Base-by-base conservation (phyloP, 64 coral and sea anemone genomes). In the Montipora foliosa region DNA sequence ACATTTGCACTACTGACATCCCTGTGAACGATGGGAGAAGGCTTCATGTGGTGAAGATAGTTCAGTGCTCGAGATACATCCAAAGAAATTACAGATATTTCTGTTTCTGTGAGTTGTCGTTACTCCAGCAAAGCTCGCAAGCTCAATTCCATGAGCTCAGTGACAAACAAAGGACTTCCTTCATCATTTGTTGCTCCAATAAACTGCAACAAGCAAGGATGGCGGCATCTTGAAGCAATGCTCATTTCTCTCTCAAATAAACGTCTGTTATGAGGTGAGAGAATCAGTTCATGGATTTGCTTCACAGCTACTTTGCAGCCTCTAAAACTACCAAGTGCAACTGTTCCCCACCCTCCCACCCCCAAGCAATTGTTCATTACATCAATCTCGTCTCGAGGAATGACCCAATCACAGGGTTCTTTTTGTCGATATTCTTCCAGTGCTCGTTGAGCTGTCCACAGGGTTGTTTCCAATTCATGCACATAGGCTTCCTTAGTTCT, bases 201-300 rank as follows among this genome's bases (percentile, higher is more conserved):
- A 52, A 88, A 88, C 82, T 95, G 94, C 52, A 95, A 58, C 6
- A 95, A 68, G 79, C 89, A 95, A 11, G 94, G 94, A 49, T 95
- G 94, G 22, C 94, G 89, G 55, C 94, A 95, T 16, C 73, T 84
- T 60, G 94, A 77, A 15, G 94, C 94, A 73, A 95, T 95, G 49
- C 53, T 81, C 94, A 95, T 95, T 67, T 95, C 94, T 64, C 94
- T 79, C 4, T 91, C 88, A 95, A 95, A 95, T 25, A 87, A 74
- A 9, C 89, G 72, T 19, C 82, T 46, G 37, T 95, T 95, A 45
- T 95, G 77, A 44, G 89, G 81, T 14, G 89, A 95, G 4, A 95
- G 51, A 73, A 95, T 91, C 29, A 95, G 55, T 2, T 95, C 89
- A 14, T 95, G 89, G 64, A 95, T 88, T 75, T 95, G 94, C 51